Conservation (phyloP, 2,113 vertebrate species). For the Alligator sinensis region DNA sequence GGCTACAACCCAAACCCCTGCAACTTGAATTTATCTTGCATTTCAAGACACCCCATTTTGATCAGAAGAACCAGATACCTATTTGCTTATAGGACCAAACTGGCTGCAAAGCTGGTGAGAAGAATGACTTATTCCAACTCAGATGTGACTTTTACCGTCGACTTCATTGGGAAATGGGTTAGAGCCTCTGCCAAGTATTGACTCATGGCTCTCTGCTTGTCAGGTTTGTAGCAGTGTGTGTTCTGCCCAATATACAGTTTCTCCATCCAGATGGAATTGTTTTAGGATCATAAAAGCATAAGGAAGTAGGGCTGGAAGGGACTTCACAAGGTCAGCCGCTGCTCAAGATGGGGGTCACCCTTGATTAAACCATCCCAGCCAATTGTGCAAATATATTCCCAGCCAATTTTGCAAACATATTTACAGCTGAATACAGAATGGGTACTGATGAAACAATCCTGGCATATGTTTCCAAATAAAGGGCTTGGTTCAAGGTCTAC, state of each 20-base stretch:
- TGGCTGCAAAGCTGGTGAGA: neutral
- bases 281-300: too few species aligned
- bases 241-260: neutral
- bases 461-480: neutral
- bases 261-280: neutral
- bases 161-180: neutral
- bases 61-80: neutral
- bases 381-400: too few species aligned
- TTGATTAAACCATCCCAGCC: too few species aligned
- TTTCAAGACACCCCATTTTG: neutral
- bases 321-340: too few species aligned
- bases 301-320: too few species aligned
- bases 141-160: neutral
- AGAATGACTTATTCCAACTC: neutral
- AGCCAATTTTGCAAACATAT: neutral
- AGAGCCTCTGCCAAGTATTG: neutral
- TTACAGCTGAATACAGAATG: neutral
- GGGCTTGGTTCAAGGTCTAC: neutral
- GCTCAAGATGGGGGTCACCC: too few species aligned
- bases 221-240: constrained; percentile 39
- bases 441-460: neutral
- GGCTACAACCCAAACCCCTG: too few species aligned
- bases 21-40: neutral
- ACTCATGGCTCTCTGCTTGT: constrained; percentile 7
- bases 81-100: neutral